Evolutionary conservation across 2,888 invertebrate species (phyloP), one percentile per base, ranked within the genome.

Genomic region (Drosophila anomalata): DNA sequence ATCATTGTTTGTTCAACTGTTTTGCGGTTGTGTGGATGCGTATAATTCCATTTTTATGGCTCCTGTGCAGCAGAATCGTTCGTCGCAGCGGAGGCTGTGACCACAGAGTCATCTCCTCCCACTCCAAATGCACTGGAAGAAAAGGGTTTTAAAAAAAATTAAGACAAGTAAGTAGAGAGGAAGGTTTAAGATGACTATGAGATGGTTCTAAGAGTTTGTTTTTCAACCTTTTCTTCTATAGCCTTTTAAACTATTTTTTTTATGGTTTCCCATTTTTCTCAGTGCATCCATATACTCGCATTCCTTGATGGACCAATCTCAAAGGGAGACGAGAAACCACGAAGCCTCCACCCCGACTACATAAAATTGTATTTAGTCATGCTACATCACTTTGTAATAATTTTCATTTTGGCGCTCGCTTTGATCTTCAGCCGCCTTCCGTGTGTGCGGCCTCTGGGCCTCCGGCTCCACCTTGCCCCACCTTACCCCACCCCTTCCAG

Each of bases 341-440:
- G 51, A 42, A 71, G 61, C 70, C 44, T 39, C 44, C 47, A 17
- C 44, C 50, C 65, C 80, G 81, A 68, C 84, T 75, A 86, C 87
- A 88, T 85, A 89, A 90, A 91, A 90, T 90, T 90, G 87, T 90
- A 91, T 91, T 91, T 91, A 91, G 91, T 91, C 91, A 91, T 91
- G 91, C 91, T 89, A 90, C 90, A 91, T 88, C 89, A 90, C 85
- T 90, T 90, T 90, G 90, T 90, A 90, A 91, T 91, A 90, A 90
- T 89, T 90, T 89, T 89, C 78, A 88, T 84, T 79, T 85, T 85
- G 85, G 85, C 80, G 87, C 82, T 80, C 78, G 76, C 90, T 90
- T 90, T 90, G 90, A 90, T 89, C 79, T 88, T 82, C 48, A 56
- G 76, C 88, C 88, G 84, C 88, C 39, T 55, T 73, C 81, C 76